Evolutionary conservation across 2,888 invertebrate genomes (phyloP), one percentile per base, ranked within the genome.

Genomic region (Tetanocera ferruginea): DNA sequence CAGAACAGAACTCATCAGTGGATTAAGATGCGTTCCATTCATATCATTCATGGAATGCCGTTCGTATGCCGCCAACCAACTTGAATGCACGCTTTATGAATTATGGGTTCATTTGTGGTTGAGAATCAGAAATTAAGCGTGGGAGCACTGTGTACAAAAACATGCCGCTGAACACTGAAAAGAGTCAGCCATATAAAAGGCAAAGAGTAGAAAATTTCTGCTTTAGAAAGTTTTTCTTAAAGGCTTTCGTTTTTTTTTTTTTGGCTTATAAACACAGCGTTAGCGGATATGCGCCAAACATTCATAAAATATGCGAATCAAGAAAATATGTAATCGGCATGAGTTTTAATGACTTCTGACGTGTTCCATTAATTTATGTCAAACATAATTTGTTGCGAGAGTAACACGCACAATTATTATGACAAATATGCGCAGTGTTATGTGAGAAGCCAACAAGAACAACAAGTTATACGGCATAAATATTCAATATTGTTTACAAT

Each of bases 311-410:
- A 43, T 28, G 60, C 28, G 60, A 60, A 60, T 28, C 28, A 28
- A 11, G 60, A 17, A 60, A 60, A 28, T 28, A 14, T 28, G 34
- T 8, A 66, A 34, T 17, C 31, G 64, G 64, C 37, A 37, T 19
- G 34, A 66, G 64, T 66, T 66, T 66, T 66, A 66, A 66, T 66
- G 19, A 66, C 31, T 66, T 66, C 31, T 66, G 64, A 66, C 64
- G 64, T 66, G 64, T 66, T 66, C n/a, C 64, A 66, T 66, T 66
- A 66, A 37, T 66, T 66, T n/a, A 66, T 66, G 64, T 37, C 64
- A 31, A 66, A 34, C 31, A 37, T 34, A 9, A 66, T 5, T 8
- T 17, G 2, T 6, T 34, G 55, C 17, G 64, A 28, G 64, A 28
- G 64, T n/a, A 66, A 66, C 64, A 66, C 64, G 64, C 31, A 66